Evolutionary conservation across 37 sponge, comb jelly and placozoan species (phyloP).

Genomic region (Halisarca cf. caerulea): DNA sequence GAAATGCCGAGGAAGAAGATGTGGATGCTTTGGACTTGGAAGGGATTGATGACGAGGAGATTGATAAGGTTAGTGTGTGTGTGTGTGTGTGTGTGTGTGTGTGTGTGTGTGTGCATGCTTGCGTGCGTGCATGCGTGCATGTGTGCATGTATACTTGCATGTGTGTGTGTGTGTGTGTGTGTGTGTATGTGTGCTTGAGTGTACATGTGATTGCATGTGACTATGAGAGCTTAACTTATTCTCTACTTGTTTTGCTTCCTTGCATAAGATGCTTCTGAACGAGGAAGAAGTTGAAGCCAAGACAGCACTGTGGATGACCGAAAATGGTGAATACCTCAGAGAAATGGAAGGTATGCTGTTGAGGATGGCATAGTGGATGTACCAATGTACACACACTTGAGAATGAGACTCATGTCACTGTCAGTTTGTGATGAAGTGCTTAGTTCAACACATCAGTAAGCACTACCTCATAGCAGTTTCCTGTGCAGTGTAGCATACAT

Average conservation of each 20-base stretch:
- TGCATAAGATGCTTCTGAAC: conserved; percentile 71
- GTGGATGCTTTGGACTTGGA: conserved; percentile 38
- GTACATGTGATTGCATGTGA: no score
- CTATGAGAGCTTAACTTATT: not conserved
- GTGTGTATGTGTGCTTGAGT: no score
- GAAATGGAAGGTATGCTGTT: conserved; percentile 38
- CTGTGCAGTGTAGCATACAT: no score
- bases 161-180: no score
- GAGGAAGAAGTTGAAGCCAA: conserved; percentile 83
- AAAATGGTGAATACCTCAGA: conserved; percentile 86
- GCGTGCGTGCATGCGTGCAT: not conserved
- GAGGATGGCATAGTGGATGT: not conserved
- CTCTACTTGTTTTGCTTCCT: no score
- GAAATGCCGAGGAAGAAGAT: not conserved
- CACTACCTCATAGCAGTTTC: no score
- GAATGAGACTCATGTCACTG: not conserved
- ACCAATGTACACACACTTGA: not conserved
- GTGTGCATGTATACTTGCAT: no score
- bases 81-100: not conserved
- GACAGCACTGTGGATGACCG: conserved; percentile 84
- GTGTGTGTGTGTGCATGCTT: not conserved
- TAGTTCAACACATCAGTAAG: no score
- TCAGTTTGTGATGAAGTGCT: no score
- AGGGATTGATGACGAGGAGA: conserved; percentile 85
- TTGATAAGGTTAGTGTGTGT: conserved; percentile 63